Percentiles rank a stretch among this genome's conserved stretches.
Conservation (phyloP, 2,113 vertebrate genomes). For the Podilymbus podiceps region DNA sequence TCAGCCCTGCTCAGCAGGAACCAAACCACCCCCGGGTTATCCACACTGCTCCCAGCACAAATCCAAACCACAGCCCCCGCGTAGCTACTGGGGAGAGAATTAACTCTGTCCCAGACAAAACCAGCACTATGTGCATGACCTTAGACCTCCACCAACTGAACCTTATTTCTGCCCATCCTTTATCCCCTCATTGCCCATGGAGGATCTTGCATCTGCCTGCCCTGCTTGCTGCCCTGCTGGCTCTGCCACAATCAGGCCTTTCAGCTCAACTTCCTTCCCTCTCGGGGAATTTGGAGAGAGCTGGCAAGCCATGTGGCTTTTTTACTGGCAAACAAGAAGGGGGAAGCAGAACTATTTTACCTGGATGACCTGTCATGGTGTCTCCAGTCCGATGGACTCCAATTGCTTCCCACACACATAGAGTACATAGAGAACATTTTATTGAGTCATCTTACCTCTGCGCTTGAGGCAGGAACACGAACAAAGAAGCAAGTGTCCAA, state of each 20-base stretch:
- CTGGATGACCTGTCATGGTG: neutral
- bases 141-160: neutral
- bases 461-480: neutral
- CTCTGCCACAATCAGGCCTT: neutral
- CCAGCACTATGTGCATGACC: no score
- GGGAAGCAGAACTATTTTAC: neutral
- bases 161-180: neutral
- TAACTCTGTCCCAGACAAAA: no score
- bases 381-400: neutral
- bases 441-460: neutral
- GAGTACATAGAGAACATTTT: neutral
- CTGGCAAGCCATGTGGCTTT: neutral
- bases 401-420: neutral
- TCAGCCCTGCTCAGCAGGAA: no score
- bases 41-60: no score
- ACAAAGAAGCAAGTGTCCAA: neutral
- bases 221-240: neutral
- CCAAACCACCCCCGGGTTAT: no score
- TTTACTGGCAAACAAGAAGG: neutral
- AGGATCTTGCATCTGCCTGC: neutral
- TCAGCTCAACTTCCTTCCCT: neutral
- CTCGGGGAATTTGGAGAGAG: neutral
- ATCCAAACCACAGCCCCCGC: no score
- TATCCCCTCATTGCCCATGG: accelerated
- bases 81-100: no score